Evolutionary conservation across 2,888 invertebrate genomes (phyloP).

Genomic region (Linnaemya tessellans): DNA sequence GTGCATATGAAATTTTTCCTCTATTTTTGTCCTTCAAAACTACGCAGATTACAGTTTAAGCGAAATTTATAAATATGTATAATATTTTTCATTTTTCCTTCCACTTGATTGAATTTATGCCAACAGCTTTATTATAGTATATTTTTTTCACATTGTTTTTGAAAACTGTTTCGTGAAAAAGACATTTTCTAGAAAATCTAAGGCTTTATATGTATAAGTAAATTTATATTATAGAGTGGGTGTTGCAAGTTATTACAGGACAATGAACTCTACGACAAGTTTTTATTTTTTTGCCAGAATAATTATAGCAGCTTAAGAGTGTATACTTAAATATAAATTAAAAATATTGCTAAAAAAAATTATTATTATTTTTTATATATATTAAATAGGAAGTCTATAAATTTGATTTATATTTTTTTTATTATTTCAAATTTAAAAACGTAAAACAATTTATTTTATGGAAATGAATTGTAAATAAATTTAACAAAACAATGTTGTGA

Average conservation of each 20-base stretch:
- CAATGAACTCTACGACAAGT: constrained; percentile 23
- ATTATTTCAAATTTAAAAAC: neutral
- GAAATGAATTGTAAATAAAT: neutral
- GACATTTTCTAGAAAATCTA: neutral
- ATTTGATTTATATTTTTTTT: neutral
- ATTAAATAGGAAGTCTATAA: neutral
- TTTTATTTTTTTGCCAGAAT: neutral
- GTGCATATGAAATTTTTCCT: neutral
- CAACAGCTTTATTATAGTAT: constrained; percentile 11
- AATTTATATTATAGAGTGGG: neutral
- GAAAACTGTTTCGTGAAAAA: neutral
- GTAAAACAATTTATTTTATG: neutral
- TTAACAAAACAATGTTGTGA: constrained; percentile 3
- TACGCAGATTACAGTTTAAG: neutral
- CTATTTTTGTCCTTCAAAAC: neutral
- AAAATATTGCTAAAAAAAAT: neutral
- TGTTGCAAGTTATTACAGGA: constrained; percentile 18
- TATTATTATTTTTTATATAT: neutral
- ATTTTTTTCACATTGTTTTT: neutral
- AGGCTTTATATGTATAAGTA: neutral
- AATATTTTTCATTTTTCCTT: constrained; percentile 1
- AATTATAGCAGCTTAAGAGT: neutral
- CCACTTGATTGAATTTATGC: constrained; percentile 27
- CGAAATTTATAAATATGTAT: neutral
- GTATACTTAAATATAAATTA: too few species aligned